Evolutionary conservation across 2,113 vertebrate species (phyloP).

Genomic region (Anhinga rufa): DNA sequence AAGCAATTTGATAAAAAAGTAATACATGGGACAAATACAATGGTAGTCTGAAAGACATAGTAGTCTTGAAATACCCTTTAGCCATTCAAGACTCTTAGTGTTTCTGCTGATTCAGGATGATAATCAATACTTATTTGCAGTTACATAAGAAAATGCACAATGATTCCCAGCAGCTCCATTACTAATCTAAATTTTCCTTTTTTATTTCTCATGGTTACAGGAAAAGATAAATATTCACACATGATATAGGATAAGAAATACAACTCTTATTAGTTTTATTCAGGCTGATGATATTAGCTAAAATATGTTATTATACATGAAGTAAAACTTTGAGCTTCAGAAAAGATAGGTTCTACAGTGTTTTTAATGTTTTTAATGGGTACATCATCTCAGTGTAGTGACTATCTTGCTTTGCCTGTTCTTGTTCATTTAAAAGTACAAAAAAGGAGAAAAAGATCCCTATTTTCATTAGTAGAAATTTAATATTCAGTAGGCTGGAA

Average conservation of each 20-base stretch:
- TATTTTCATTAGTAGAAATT: background rate
- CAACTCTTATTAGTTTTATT: background rate
- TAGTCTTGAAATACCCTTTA: background rate
- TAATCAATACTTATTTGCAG: background rate
- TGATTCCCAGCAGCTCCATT: background rate
- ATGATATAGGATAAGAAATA: background rate
- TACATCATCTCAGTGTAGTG: background rate
- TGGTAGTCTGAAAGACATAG: background rate
- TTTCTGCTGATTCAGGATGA: background rate
- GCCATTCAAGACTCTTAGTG: background rate
- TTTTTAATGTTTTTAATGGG: background rate
- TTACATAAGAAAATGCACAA: background rate
- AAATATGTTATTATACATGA: background rate
- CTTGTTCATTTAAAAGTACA: background rate
- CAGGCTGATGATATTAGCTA: background rate
- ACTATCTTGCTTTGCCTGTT: background rate
- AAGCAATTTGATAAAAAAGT: background rate
- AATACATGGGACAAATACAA: background rate
- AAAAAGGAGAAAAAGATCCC: background rate
- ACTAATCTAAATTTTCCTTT: background rate
- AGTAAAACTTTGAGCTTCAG: background rate
- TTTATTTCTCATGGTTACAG: background rate
- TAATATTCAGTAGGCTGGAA: background rate
- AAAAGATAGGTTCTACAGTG: background rate
- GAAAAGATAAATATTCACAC: background rate